Percentiles rank a stretch among this genome's conserved stretches.
Conservation (phyloP, 2,888 invertebrate genomes). For the Trisateles emortualis region DNA sequence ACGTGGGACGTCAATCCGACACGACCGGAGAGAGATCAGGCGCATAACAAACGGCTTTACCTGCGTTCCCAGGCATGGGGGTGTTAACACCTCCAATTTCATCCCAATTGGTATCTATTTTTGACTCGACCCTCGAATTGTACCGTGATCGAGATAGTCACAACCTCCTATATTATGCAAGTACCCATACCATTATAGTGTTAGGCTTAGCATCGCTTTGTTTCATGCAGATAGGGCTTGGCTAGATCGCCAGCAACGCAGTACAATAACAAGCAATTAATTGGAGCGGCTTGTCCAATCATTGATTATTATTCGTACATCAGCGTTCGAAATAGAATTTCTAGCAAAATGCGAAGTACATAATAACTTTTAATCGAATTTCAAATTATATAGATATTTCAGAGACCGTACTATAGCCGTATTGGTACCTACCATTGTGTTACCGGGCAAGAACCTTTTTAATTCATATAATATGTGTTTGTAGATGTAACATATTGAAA, state of each 20-base stretch:
- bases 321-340: slow-evolving; percentile 1
- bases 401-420: not conserved
- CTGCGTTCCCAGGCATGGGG: too few relatives aligned
- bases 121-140: too few relatives aligned
- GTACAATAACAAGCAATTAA: not conserved
- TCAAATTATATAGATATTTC: not conserved
- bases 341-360: not conserved
- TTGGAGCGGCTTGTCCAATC: not conserved
- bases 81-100: too few relatives aligned
- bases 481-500: too few relatives aligned
- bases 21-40: too few relatives aligned
- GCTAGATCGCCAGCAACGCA: not conserved
- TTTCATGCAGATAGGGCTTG: not conserved
- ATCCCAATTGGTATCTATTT: too few relatives aligned
- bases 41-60: too few relatives aligned
- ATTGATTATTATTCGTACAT: slow-evolving; percentile 1
- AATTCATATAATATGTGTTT: too few relatives aligned
- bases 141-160: too few relatives aligned
- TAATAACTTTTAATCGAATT: slow-evolving; percentile 1
- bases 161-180: not conserved
- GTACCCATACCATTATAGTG: not conserved
- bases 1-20: too few relatives aligned
- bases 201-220: not conserved
- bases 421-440: not conserved
- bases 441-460: too few relatives aligned